These are phyloP conservation scores for human DNA, from an alignment of 2,113 vertebrate genomes.

Conservation along the genomic window DNA sequence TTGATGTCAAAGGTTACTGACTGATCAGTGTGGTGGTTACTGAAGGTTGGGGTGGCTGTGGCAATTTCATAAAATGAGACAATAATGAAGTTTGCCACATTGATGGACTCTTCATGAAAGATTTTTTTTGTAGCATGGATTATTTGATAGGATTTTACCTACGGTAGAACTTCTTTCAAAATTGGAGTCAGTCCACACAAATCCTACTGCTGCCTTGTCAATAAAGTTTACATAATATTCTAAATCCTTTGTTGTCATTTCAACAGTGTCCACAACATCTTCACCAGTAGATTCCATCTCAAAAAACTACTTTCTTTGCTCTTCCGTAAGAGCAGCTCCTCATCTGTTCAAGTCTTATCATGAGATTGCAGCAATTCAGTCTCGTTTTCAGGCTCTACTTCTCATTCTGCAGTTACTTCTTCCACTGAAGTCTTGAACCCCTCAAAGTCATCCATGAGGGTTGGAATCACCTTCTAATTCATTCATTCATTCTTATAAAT, in stretches of 20 bases:
- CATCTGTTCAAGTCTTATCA: not conserved
- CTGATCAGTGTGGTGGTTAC: not conserved
- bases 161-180: not conserved
- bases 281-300: not conserved
- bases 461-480: not conserved
- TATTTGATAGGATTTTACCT: not conserved
- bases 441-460: not conserved
- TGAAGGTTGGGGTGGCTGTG: not conserved
- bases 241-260: not conserved
- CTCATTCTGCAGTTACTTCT: not conserved
- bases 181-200: not conserved
- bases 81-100: not conserved
- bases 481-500: not conserved
- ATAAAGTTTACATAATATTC: not conserved
- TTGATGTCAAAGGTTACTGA: not conserved
- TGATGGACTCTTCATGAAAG: not conserved
- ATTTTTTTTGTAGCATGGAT: not conserved
- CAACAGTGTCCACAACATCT: not conserved
- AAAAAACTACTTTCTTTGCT: not conserved
- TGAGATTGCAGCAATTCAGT: not conserved
- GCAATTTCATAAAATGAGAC: not conserved
- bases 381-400: not conserved
- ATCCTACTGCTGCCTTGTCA: not conserved
- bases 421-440: not conserved
- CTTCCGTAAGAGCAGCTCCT: not conserved